These are phyloP conservation scores for Thymallus thymallus DNA, from an alignment of 2,113 vertebrate genomes.

Conservation along the genomic window DNA sequence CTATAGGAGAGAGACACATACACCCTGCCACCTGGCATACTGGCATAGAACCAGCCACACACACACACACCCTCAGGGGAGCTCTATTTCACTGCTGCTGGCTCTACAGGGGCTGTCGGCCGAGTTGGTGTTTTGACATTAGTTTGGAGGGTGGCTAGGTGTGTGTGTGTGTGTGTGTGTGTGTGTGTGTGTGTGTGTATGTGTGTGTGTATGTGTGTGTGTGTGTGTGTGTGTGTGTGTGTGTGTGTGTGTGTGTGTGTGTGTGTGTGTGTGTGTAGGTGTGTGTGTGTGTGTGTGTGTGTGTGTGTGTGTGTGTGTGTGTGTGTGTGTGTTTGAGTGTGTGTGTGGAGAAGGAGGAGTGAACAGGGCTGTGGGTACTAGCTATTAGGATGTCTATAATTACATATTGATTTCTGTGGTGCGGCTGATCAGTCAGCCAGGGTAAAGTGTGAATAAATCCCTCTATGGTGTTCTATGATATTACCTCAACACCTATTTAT, in stretches of 20 bases:
- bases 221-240: neutral
- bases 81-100: slow-evolving; percentile 49
- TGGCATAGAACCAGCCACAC: neutral
- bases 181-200: neutral
- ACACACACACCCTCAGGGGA: slow-evolving; percentile 25
- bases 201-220: neutral
- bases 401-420: slow-evolving; percentile 78
- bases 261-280: neutral
- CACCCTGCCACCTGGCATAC: neutral
- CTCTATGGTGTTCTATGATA: slow-evolving; percentile 64
- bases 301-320: neutral
- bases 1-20: neutral
- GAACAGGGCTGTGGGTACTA: neutral
- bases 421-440: slow-evolving; percentile 59
- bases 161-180: neutral
- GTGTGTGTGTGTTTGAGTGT: too few species aligned
- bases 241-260: neutral
- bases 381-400: slow-evolving; percentile 78
- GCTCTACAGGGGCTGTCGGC: slow-evolving; percentile 34
- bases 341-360: neutral
- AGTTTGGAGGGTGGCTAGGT: slow-evolving; percentile 46
- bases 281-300: neutral
- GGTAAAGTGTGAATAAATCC: slow-evolving; percentile 74
- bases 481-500: slow-evolving; percentile 71
- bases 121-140: slow-evolving; percentile 65